Evolutionary conservation across 2,888 invertebrate genomes (phyloP).

Genomic region (Salpingus planirostris): DNA sequence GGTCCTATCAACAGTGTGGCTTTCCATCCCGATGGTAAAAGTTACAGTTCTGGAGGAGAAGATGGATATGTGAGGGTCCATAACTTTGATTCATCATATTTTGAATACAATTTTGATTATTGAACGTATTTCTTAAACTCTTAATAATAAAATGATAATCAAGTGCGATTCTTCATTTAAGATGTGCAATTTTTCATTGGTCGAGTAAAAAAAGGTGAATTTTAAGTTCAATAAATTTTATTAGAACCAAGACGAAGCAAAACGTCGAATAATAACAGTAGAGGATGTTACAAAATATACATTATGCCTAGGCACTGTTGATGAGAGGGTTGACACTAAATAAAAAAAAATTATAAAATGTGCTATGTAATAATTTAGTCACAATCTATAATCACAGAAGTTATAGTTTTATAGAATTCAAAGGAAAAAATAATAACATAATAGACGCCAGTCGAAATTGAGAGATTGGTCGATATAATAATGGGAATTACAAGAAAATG

Average conservation of each 20-base stretch:
- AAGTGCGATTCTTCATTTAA: too few relatives aligned
- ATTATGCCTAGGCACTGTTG: slow-evolving; percentile 40
- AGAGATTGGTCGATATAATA: too few relatives aligned
- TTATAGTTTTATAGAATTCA: slow-evolving; percentile 32
- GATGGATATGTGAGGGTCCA: slow-evolving; percentile 97
- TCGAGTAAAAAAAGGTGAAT: background rate
- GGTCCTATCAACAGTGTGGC: slow-evolving; percentile 98
- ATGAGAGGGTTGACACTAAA: slow-evolving; percentile 31
- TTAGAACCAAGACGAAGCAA: slow-evolving; percentile 35
- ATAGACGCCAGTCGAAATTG: too few relatives aligned
- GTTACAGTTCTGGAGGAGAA: slow-evolving; percentile 95
- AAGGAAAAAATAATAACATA: too few relatives aligned
- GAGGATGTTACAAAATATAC: slow-evolving; percentile 39
- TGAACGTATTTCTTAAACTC: slow-evolving; percentile 25
- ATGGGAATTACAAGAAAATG: too few relatives aligned
- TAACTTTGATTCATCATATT: slow-evolving; percentile 92
- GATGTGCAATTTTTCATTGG: too few relatives aligned
- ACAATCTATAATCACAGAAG: slow-evolving; percentile 39
- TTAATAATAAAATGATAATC: background rate
- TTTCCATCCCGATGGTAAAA: slow-evolving; percentile 96
- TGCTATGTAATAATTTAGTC: slow-evolving; percentile 33
- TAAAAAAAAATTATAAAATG: slow-evolving; percentile 27
- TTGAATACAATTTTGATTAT: slow-evolving; percentile 91
- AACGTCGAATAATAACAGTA: slow-evolving; percentile 30
- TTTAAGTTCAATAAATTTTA: slow-evolving; percentile 18